Evolutionary conservation across 2,113 vertebrate genomes (phyloP).

Genomic region (Trematocara nigrifrons): DNA sequence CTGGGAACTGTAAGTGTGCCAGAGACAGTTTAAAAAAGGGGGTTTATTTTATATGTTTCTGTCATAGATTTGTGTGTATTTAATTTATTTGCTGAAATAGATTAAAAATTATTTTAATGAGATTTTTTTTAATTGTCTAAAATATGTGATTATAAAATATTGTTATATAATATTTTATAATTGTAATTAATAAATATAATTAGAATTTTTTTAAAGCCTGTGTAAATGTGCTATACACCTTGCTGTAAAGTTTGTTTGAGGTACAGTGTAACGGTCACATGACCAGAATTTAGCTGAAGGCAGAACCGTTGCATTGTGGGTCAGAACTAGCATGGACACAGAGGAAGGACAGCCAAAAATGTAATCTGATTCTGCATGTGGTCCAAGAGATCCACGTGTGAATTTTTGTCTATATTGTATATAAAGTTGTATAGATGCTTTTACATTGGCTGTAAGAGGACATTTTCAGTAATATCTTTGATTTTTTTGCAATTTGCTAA

Average conservation of each 20-base stretch:
- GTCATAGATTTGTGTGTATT: neutral
- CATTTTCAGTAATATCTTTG: neutral
- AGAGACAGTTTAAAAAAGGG: neutral
- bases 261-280: neutral
- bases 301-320: neutral
- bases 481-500: neutral
- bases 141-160: neutral
- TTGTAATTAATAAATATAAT: neutral
- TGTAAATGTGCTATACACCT: rapidly evolving
- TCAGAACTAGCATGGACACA: neutral
- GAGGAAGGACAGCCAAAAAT: neutral
- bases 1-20: neutral
- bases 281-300: neutral
- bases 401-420: neutral
- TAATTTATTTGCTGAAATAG: neutral
- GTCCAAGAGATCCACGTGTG: neutral
- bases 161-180: neutral
- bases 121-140: neutral
- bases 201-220: neutral
- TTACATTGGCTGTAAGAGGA: neutral
- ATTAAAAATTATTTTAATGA: neutral
- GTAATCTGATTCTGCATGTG: neutral
- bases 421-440: neutral
- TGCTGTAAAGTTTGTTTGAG: neutral
- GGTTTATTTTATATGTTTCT: neutral